Percentiles rank a stretch among this genome's conserved stretches.
Conservation (phyloP, 2,797 vertebrate genomes). For the Sus cebifrons region DNA sequence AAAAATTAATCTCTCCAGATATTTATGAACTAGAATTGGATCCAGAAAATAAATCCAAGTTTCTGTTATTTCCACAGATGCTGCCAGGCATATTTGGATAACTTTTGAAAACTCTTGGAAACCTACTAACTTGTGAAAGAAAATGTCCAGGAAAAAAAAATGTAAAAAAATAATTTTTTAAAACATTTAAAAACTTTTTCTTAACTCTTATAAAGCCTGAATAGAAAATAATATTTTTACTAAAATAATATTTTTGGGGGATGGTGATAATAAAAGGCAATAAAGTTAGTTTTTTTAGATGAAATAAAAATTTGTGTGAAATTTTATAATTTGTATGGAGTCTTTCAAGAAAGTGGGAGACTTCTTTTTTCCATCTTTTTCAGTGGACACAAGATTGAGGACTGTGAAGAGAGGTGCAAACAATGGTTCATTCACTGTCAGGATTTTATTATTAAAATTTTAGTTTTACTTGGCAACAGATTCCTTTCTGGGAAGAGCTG, state of each 20-base stretch:
- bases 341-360: neutral
- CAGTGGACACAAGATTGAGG: neutral
- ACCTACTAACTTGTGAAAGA: slow-evolving; percentile 18
- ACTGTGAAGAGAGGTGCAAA: neutral
- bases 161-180: neutral
- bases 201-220: neutral
- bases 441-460: neutral
- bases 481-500: neutral
- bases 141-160: slow-evolving; percentile 37
- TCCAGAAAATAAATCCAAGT: slow-evolving; percentile 27
- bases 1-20: neutral
- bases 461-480: neutral
- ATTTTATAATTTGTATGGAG: neutral
- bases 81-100: slow-evolving; percentile 36
- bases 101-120: slow-evolving; percentile 29
- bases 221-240: neutral
- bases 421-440: neutral
- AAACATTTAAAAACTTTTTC: neutral
- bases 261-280: neutral
- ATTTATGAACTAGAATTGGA: slow-evolving; percentile 11
- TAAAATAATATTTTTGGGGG: neutral
- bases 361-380: neutral
- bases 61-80: slow-evolving; percentile 49
- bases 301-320: neutral
- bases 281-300: neutral